Conservation (phyloP, 2,113 vertebrate genomes). For the Brachionichthys hirsutus region DNA sequence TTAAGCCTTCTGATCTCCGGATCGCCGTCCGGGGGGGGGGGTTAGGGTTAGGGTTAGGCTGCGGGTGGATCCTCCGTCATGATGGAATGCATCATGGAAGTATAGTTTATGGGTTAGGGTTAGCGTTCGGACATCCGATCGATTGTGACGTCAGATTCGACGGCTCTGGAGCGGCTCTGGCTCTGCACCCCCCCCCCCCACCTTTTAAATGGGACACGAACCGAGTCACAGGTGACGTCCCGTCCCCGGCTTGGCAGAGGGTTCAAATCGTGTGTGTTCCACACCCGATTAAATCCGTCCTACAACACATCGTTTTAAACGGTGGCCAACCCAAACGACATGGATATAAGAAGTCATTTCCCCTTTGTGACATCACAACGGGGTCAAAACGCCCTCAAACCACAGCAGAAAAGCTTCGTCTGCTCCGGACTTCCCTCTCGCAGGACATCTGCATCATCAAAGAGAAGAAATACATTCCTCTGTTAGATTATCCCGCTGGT, state of each 20-base stretch:
- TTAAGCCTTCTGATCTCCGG: conserved; percentile 1
- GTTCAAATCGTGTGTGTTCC: conserved; percentile 7
- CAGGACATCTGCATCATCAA: conserved; percentile 56
- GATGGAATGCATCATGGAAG: conserved; percentile 12
- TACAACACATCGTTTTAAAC: conserved; percentile 32
- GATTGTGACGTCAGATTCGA: too few relatives aligned
- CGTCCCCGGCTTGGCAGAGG: conserved; percentile 41
- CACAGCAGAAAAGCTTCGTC: conserved; percentile 24
- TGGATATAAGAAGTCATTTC: conserved; percentile 40
- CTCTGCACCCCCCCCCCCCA: conserved; percentile 35
- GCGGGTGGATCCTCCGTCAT: conserved; percentile 27
- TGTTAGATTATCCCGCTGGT: neutral
- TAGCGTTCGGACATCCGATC: conserved; percentile 25
- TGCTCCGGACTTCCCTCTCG: conserved; percentile 16
- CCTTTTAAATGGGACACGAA: conserved; percentile 48
- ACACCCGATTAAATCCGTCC: too few relatives aligned
- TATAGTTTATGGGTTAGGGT: conserved; percentile 33
- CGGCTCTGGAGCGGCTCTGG: too few relatives aligned
- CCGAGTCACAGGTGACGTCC: conserved; percentile 71
- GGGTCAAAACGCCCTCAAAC: conserved; percentile 19
- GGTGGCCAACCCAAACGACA: conserved; percentile 30
- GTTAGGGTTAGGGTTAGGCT: too few relatives aligned
- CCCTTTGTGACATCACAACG: conserved; percentile 26
- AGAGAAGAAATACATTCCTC: conserved; percentile 11
- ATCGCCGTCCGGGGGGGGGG: conserved; percentile 14